phyloP scores from a whole-genome alignment of 2,888 invertebrate genomes.

The Chymomyza fuscimana region DNA sequence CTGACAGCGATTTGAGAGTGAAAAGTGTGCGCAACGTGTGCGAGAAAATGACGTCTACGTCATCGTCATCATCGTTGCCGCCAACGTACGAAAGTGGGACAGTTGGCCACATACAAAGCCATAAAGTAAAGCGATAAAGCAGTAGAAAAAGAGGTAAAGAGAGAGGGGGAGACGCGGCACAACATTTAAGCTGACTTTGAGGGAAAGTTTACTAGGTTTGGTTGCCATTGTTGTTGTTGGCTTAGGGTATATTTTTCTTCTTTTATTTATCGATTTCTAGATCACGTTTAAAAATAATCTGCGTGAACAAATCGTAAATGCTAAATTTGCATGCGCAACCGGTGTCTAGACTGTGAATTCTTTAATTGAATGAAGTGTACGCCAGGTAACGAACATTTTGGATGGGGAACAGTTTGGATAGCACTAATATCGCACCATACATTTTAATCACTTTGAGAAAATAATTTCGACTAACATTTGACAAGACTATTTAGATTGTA shows the following conservation, averaged over 20 bases:
- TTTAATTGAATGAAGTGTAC: conserved; percentile 5
- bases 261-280: conserved; percentile 61
- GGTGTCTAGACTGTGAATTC: conserved; percentile 22
- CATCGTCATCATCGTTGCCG: conserved; percentile 8
- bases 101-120: conserved; percentile 42
- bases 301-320: conserved; percentile 33
- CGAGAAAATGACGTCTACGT: conserved; percentile 18
- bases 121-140: conserved; percentile 4
- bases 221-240: conserved; percentile 29
- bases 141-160: too few relatives aligned
- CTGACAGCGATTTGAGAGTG: background rate
- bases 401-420: too few relatives aligned
- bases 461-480: too few relatives aligned
- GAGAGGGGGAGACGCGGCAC: conserved; percentile 15
- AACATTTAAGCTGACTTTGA: conserved; percentile 40
- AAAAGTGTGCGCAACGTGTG: conserved; percentile 3
- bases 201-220: conserved; percentile 61
- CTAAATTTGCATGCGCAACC: conserved; percentile 47
- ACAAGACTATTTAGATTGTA: too few relatives aligned
- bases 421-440: too few relatives aligned
- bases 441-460: background rate
- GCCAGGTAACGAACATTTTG: background rate
- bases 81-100: conserved; percentile 56
- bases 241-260: background rate
- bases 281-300: conserved; percentile 60